Evolutionary conservation across 2,888 invertebrate genomes (phyloP).

Genomic region (Melangyna quadrimaculata): DNA sequence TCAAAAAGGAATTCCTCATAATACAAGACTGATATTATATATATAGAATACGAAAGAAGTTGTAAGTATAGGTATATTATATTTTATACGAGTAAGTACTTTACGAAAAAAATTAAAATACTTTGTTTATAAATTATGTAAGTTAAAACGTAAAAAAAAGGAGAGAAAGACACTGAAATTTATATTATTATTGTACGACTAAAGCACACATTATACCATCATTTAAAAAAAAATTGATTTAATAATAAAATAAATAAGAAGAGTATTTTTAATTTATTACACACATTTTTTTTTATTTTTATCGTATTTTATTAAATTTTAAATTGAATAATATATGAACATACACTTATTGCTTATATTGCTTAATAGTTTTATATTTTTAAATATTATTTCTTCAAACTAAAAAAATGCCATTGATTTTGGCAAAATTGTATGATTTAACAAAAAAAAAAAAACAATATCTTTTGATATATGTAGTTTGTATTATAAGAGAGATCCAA

Average conservation of each 20-base stretch:
- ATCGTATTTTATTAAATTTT: background rate
- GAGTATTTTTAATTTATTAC: constrained; percentile 42
- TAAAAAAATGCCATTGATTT: constrained; percentile 40
- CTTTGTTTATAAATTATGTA: background rate
- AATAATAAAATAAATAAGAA: constrained; percentile 15
- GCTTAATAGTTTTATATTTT: constrained; percentile 30
- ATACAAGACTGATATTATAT: constrained; percentile 31
- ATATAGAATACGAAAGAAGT: constrained; percentile 5
- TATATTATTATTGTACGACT: constrained; percentile 50
- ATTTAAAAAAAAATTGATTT: constrained; percentile 18
- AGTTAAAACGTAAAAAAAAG: constrained; percentile 12
- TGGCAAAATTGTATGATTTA: constrained; percentile 31
- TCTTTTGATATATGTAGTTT: background rate
- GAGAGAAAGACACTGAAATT: constrained; percentile 61
- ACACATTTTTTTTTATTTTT: constrained; percentile 47
- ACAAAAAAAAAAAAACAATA: background rate
- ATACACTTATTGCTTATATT: constrained; percentile 65
- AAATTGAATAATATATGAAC: constrained; percentile 38
- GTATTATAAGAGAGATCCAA: constrained; percentile 61
- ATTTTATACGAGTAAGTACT: too few species aligned
- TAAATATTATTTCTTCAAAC: constrained; percentile 7
- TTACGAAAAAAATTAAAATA: constrained; percentile 10
- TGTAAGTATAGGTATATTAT: background rate
- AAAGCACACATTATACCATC: constrained; percentile 66
- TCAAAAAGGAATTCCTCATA: constrained; percentile 36